These are phyloP conservation scores for Leucania comma DNA, from an alignment of 2,888 invertebrate genomes.

Conservation along the genomic window DNA sequence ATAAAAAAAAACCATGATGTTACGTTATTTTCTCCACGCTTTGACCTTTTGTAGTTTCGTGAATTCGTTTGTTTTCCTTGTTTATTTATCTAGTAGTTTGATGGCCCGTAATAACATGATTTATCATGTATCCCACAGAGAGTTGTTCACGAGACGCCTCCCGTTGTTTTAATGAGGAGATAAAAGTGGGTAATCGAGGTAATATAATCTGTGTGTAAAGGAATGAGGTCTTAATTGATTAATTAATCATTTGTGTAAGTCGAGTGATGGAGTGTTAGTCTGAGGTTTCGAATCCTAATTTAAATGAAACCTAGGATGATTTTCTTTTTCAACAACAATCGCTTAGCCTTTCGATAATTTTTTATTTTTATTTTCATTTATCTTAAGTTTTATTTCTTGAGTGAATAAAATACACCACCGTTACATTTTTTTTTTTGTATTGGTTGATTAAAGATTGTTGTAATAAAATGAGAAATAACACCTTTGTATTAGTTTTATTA, in stretches of 20 bases:
- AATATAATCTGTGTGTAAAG: not conserved
- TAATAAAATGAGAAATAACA: too few species aligned
- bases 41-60: slow-evolving; percentile 14
- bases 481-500: too few species aligned
- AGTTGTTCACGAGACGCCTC: not conserved
- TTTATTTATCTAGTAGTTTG: slow-evolving; percentile 44
- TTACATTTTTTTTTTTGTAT: too few species aligned
- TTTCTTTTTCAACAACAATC: too few species aligned
- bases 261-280: not conserved
- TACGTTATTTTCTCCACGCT: slow-evolving; percentile 1
- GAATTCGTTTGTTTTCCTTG: slow-evolving; percentile 24
- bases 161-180: slow-evolving; percentile 35
- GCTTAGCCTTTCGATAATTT: too few species aligned
- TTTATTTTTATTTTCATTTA: too few species aligned
- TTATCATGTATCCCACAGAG: slow-evolving; percentile 33
- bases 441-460: too few species aligned
- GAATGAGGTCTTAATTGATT: slow-evolving; percentile 15
- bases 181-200: slow-evolving; percentile 10
- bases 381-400: too few species aligned
- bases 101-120: slow-evolving; percentile 35
- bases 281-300: not conserved
- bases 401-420: too few species aligned
- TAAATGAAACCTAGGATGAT: too few species aligned
- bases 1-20: not conserved
- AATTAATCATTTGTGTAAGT: not conserved